Evolutionary conservation across 2,888 invertebrate genomes (phyloP), one percentile per base, ranked within the genome.

Genomic region (Lasioglossum calceatum): DNA sequence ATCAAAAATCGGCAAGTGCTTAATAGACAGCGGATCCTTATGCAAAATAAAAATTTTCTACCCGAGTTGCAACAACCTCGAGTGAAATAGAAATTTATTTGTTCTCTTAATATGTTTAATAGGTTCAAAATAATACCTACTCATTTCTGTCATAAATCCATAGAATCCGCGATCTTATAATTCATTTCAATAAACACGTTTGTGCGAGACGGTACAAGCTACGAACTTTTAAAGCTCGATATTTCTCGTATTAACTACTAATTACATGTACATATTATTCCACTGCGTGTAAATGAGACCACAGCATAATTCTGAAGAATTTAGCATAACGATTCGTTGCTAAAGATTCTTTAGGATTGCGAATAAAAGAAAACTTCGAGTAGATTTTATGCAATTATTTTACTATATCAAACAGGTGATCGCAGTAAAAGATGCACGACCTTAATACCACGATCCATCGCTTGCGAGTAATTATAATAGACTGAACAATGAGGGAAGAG

Each of bases 401-500:
- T 42, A 42, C n/a, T 39, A 42, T 71, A 42, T 14, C 5, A n/a
- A 42, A n/a, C 12, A 42, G 42, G 71, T 42, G 12, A 82, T 70
- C 7, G 4, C 39, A 42, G 23, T 39, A 84, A 74, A 76, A 71
- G 12, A 76, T 76, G 23, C 16, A 54, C 42, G 71, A 58, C 67
- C 82, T 82, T 32, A 67, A 64, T 47, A 71, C 32, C 42, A 73
- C 58, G 39, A 14, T 70, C 58, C n/a, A 27, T 23, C 10, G 36
- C 14, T 64, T 74, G 47, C 42, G 27, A 74, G 67, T 77, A 86
- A 77, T 54, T 79, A 44, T 73, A 50, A 23, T 39, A 42, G 70
- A 70, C 27, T n/a, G 36, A 74, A 77, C 73, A 85, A 79, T 75
- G 58, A n/a, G 54, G 58, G 64, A 50, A n/a, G 42, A 58, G 75